phyloP scores from a whole-genome alignment of 2,888 invertebrate species.

The Sesamia inferens region DNA sequence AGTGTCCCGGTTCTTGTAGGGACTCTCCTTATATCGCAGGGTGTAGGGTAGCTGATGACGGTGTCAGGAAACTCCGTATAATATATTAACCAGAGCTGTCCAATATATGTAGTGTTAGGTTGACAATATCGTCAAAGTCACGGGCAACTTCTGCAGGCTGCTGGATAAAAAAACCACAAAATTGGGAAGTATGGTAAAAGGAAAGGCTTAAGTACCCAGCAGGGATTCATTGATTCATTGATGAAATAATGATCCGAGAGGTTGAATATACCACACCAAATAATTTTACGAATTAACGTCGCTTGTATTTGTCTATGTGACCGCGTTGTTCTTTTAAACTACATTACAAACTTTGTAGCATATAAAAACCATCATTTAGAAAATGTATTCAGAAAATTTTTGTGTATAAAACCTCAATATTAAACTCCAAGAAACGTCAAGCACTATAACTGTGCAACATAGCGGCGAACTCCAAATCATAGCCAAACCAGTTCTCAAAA shows the following conservation, averaged over 20 bases:
- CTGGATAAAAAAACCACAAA: not conserved
- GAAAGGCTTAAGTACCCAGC: not conserved
- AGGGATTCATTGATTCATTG: not conserved
- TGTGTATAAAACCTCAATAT: too few relatives aligned
- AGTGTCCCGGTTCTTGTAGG: too few relatives aligned
- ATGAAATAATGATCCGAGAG: too few relatives aligned
- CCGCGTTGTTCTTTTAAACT: not conserved
- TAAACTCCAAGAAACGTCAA: not conserved
- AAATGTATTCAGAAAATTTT: not conserved
- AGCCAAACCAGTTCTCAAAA: slow-evolving; percentile 20
- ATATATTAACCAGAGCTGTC: not conserved
- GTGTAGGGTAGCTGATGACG: too few relatives aligned
- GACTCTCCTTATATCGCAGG: too few relatives aligned
- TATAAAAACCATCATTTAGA: not conserved
- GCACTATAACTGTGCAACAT: too few relatives aligned
- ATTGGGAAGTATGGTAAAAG: not conserved
- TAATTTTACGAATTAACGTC: not conserved
- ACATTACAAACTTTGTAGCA: not conserved
- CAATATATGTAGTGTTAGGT: not conserved
- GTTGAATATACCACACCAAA: not conserved
- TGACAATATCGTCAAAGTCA: not conserved
- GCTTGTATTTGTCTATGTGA: too few relatives aligned
- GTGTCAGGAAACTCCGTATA: too few relatives aligned
- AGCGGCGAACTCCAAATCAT: not conserved
- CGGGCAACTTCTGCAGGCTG: not conserved